These are phyloP conservation scores for Mimas tiliae DNA, from an alignment of 2,888 invertebrate genomes.

Conservation along the genomic window DNA sequence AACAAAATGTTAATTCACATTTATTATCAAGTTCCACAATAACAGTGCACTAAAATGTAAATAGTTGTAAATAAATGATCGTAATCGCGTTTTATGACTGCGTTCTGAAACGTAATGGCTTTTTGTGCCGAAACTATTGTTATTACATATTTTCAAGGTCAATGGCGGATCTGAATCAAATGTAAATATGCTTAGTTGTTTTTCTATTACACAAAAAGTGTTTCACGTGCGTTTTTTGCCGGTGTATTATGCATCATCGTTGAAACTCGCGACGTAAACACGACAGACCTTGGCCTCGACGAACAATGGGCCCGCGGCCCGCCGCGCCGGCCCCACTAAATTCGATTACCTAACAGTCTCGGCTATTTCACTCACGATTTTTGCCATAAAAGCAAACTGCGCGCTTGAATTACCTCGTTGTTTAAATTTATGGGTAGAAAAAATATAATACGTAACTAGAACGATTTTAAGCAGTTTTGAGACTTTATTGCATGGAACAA, in stretches of 20 bases:
- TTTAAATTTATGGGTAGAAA: not conserved
- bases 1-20: conserved; percentile 52
- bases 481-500: not conserved
- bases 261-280: conserved; percentile 73
- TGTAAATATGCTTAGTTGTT: conserved; percentile 20
- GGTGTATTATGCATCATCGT: conserved; percentile 57
- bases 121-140: conserved; percentile 63
- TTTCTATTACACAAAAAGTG: conserved; percentile 29
- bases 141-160: conserved; percentile 54
- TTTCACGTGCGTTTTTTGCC: conserved; percentile 48
- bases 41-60: conserved; percentile 56
- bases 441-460: not conserved
- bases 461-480: not conserved
- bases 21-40: conserved; percentile 50
- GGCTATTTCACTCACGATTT: conserved; percentile 76
- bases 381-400: conserved; percentile 48
- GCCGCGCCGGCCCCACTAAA: conserved; percentile 66
- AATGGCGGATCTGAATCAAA: conserved; percentile 31
- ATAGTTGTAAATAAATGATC: conserved; percentile 56
- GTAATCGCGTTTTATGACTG: conserved; percentile 59
- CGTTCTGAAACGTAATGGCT: conserved; percentile 52
- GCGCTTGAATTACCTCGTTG: conserved; percentile 27
- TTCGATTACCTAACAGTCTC: conserved; percentile 74
- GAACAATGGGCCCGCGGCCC: conserved; percentile 71
- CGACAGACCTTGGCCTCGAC: conserved; percentile 75